These are phyloP conservation scores for Atta cephalotes DNA, from an alignment of 1,140 invertebrate genomes.

Conservation along the genomic window DNA sequence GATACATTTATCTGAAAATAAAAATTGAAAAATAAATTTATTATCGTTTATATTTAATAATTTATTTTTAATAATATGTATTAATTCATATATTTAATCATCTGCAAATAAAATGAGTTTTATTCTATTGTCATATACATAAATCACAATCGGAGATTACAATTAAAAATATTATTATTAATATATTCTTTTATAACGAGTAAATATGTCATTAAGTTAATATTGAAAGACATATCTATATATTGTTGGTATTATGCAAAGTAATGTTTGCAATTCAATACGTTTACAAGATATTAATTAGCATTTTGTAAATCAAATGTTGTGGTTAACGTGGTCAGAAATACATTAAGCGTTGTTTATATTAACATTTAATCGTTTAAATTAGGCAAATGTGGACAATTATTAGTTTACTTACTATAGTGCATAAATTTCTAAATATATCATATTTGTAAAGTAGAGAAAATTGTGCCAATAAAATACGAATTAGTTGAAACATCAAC, in stretches of 20 bases:
- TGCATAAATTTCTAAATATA: not conserved
- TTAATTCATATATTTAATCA: not conserved
- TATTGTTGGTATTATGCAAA: not conserved
- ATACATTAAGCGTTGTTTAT: not conserved
- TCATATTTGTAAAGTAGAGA: not conserved
- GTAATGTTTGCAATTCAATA: constrained; percentile 1
- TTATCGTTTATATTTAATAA: not conserved
- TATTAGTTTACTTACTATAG: constrained; percentile 15
- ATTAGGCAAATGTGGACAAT: not conserved
- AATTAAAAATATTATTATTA: constrained; percentile 11
- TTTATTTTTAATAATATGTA: not conserved
- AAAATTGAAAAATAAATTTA: not conserved
- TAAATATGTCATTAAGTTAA: not conserved
- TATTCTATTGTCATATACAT: not conserved
- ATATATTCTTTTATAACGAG: not conserved
- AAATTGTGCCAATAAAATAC: not conserved
- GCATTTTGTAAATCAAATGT: not conserved
- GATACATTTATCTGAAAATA: not conserved
- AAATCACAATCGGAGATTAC: not conserved
- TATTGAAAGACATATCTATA: not conserved
- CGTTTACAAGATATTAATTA: constrained; percentile 39
- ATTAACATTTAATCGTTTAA: not conserved
- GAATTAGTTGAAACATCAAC: not conserved
- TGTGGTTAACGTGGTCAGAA: not conserved
- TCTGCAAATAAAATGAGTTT: not conserved